Evolutionary conservation across 2,113 vertebrate species (phyloP).

Genomic region (Embiotoca jacksoni): DNA sequence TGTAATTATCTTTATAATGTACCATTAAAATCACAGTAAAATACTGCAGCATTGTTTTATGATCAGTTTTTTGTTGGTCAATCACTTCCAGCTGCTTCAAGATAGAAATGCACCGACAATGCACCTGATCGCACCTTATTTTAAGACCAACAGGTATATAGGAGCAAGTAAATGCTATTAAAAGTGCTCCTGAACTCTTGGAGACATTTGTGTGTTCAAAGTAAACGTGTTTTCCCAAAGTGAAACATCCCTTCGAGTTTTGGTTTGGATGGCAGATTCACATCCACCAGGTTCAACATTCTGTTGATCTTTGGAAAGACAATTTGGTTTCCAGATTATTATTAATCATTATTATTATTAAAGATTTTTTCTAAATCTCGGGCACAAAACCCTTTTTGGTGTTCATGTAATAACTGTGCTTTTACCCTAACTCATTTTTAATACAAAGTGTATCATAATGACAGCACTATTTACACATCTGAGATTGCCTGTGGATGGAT

Average conservation of each 20-base stretch:
- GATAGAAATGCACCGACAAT: too few relatives aligned
- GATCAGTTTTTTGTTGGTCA: too few relatives aligned
- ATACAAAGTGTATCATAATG: conserved; percentile 57
- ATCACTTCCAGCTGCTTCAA: too few relatives aligned
- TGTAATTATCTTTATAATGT: too few relatives aligned
- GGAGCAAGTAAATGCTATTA: too few relatives aligned
- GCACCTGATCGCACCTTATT: too few relatives aligned
- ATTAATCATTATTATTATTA: conserved; percentile 37
- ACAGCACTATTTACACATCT: conserved; percentile 72
- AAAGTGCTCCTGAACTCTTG: too few relatives aligned
- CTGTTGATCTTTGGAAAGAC: conserved; percentile 52
- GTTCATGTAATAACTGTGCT: conserved; percentile 48
- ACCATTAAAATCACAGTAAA: too few relatives aligned
- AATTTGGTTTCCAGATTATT: conserved; percentile 40
- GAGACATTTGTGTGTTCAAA: too few relatives aligned
- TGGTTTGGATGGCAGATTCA: conserved; percentile 11
- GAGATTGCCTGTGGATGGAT: conserved; percentile 29
- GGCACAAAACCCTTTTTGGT: conserved; percentile 65
- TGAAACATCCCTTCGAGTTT: conserved; percentile 19
- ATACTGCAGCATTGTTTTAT: too few relatives aligned
- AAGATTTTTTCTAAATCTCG: conserved; percentile 68
- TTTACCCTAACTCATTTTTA: conserved; percentile 28
- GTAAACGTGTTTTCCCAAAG: background rate
- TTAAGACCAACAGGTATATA: too few relatives aligned
- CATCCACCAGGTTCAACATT: conserved; percentile 15